Evolutionary conservation across 2,888 invertebrate genomes (phyloP), one percentile per base, ranked within the genome.

Genomic region (Ferdinandea cuprea): DNA sequence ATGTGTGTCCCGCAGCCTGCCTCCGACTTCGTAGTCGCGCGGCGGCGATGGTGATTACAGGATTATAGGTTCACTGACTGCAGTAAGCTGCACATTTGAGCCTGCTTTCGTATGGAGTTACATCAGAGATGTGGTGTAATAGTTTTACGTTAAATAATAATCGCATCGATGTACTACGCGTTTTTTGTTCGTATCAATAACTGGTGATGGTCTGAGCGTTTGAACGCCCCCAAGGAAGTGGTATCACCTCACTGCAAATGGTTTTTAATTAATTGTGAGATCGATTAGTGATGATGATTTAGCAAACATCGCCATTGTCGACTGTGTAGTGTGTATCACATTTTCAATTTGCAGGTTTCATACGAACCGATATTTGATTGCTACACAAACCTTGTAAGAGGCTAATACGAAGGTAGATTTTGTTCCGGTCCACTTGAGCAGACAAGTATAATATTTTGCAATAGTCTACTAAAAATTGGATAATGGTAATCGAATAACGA

Each of bases 201-300:
- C 11, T 61, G 32, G 19, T 61, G 32, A 32, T 46, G 32, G 32
- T 9, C 48, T 3, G 7, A 46, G 35, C 35, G 13, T 32, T 35
- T 50, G 5, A 28, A 50, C 65, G 37, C 65, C 65, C 65, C 65
- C 65, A 50, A 65, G 48, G 65, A 65, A 52, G 28, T 65, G 37
- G 40, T 40, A 50, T 65, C 48, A 13, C 8, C 5, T 3, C 5
- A 25, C 25, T 13, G 37, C 17, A 9, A 19, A 44, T 44, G 28
- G 1, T 17, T n/a, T 25, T 63, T 50, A 50, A 25, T 50, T 37
- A 11, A 35, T 48, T 50, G 32, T 25, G 37, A 65, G 8, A 37
- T 37, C 37, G 25, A 63, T 37, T 63, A 15, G 7, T 21, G 35
- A 17, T 54, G 35, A 32, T 32, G 35, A 54, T 32, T 35, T 17